These are phyloP conservation scores for Anthoptus insignis DNA, from an alignment of 2,888 invertebrate genomes.

Conservation along the genomic window DNA sequence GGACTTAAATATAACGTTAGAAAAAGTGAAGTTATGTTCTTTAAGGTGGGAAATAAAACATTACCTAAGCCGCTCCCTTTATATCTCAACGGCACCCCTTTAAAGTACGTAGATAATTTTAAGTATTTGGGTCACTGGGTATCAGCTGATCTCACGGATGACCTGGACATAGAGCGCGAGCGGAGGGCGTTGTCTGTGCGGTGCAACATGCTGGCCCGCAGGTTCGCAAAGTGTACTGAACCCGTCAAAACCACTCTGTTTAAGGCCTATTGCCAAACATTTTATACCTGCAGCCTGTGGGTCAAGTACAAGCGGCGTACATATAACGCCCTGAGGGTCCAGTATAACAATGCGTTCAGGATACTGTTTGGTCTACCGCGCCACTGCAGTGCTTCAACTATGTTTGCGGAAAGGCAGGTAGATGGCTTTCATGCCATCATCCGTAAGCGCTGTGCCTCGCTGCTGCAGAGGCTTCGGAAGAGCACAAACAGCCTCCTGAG, in stretches of 20 bases:
- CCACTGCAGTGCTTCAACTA: too few relatives aligned
- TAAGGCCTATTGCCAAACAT: slow-evolving; percentile 14
- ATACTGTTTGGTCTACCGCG: too few relatives aligned
- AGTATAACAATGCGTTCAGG: too few relatives aligned
- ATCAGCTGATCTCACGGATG: not conserved
- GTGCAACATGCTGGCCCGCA: too few relatives aligned
- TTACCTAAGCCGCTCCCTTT: not conserved
- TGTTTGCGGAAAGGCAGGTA: too few relatives aligned
- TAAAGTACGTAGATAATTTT: slow-evolving; percentile 1
- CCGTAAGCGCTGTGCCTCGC: too few relatives aligned
- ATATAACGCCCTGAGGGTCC: not conserved
- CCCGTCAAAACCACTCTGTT: not conserved
- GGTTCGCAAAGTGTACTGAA: too few relatives aligned
- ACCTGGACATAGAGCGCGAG: too few relatives aligned
- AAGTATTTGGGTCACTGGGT: slow-evolving; percentile 14
- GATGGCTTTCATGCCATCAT: not conserved
- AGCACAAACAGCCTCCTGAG: not conserved
- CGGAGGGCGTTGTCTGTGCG: too few relatives aligned
- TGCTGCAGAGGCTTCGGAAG: not conserved
- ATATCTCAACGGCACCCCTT: not conserved
- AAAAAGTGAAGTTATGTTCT: slow-evolving; percentile 21
- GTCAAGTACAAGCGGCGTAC: not conserved
- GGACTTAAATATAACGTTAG: slow-evolving; percentile 17
- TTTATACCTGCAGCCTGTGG: slow-evolving; percentile 27
- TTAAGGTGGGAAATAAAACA: slow-evolving; percentile 1